A percentile compares a stretch with the other conserved stretches of the same genome.
These are phyloP conservation scores for Paracanthobrama guichenoti DNA, from an alignment of 2,113 vertebrate genomes.

Conservation along the genomic window DNA sequence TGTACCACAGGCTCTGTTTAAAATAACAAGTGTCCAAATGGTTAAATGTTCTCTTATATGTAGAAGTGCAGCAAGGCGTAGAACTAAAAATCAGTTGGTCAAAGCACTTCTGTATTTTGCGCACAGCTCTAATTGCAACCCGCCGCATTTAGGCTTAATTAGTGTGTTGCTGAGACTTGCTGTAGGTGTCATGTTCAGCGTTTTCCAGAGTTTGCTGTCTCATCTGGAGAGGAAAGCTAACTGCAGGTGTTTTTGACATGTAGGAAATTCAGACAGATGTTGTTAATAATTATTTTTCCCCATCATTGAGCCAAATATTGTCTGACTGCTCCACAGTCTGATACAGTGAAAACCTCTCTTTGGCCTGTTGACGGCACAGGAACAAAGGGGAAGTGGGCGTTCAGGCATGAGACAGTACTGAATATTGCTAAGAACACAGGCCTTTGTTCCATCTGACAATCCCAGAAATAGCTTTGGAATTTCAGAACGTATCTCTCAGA, in stretches of 20 bases:
- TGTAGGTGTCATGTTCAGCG: slow-evolving; percentile 53
- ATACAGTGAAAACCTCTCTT: neutral
- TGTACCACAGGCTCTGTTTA: neutral
- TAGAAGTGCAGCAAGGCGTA: neutral
- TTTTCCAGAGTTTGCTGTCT: slow-evolving; percentile 1
- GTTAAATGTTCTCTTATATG: neutral
- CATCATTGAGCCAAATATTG: neutral
- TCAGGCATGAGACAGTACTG: neutral
- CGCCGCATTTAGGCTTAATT: neutral
- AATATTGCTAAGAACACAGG: slow-evolving; percentile 8
- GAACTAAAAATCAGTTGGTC: neutral
- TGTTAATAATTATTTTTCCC: neutral
- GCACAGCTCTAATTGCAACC: neutral
- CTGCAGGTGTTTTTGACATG: neutral
- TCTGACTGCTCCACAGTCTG: neutral
- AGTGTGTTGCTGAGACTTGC: slow-evolving; percentile 60
- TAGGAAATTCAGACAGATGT: slow-evolving; percentile 29
- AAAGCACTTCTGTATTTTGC: neutral
- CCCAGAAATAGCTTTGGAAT: slow-evolving; percentile 19
- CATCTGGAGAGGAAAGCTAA: neutral
- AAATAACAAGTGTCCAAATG: neutral
- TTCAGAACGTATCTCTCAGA: neutral
- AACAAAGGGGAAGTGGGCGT: slow-evolving; percentile 22
- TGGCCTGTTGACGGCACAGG: slow-evolving; percentile 19
- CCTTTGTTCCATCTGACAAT: slow-evolving; percentile 28